These are phyloP conservation scores for Diceros bicornis DNA, from an alignment of 2,797 vertebrate genomes.

Conservation along the genomic window DNA sequence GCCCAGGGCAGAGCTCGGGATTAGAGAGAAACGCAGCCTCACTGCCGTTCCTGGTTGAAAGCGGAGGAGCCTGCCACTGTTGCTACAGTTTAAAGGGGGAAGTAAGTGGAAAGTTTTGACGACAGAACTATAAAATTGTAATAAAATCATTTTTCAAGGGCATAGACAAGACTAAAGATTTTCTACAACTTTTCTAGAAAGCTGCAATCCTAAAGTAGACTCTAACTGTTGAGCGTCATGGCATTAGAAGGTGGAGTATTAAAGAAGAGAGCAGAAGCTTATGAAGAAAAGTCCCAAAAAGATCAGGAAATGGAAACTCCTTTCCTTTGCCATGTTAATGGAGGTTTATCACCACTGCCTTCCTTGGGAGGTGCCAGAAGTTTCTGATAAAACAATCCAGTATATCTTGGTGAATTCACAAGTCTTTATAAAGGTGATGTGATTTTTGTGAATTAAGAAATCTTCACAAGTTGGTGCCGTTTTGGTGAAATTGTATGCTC, in stretches of 20 bases:
- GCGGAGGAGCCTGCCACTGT: neutral
- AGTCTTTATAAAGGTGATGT: neutral
- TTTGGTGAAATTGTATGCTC: neutral
- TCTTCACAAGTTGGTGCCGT: neutral
- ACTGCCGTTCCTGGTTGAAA: neutral
- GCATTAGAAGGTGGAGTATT: neutral
- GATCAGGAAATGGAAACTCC: neutral
- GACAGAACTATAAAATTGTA: neutral
- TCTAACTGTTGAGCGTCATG: neutral
- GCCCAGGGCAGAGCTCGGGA: neutral
- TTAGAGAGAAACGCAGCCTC: neutral
- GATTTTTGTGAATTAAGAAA: neutral
- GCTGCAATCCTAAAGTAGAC: neutral
- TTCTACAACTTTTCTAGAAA: neutral
- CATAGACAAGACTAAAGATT: neutral
- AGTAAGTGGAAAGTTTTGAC: neutral
- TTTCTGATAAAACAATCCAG: neutral
- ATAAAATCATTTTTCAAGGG: neutral
- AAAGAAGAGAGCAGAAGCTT: neutral
- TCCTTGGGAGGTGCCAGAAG: neutral
- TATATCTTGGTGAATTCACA: neutral
- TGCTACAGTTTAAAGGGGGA: neutral
- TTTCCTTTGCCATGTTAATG: neutral
- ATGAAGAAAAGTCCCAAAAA: neutral
- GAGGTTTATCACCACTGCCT: neutral